These are phyloP conservation scores for Anthopleura sola DNA, from an alignment of 64 coral and sea anemone genomes.

Conservation along the genomic window DNA sequence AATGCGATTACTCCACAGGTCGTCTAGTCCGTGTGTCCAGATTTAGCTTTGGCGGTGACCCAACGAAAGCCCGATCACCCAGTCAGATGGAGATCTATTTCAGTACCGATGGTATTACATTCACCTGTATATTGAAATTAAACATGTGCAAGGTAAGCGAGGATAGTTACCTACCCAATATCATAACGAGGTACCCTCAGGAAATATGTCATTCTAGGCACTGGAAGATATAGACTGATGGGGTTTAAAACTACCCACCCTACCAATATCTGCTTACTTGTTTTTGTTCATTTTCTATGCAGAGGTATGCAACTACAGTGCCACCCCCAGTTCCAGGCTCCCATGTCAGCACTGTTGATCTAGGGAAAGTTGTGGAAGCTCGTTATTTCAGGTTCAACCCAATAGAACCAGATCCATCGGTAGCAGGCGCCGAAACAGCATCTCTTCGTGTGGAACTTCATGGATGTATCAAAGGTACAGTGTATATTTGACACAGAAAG, in stretches of 20 bases:
- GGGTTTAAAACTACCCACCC: no score
- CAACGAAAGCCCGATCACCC: background rate
- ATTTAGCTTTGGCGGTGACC: constrained; percentile 4
- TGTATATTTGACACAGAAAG: background rate
- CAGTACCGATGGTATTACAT: constrained; percentile 5
- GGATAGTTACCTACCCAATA: no score
- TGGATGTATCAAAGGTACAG: constrained; percentile 1
- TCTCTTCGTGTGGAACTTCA: constrained; percentile 16
- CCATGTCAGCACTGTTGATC: background rate
- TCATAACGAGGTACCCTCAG: no score
- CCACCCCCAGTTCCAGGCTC: background rate
- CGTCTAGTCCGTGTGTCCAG: background rate
- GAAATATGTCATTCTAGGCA: no score
- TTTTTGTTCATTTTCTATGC: background rate
- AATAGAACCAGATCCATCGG: constrained; percentile 10
- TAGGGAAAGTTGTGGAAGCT: background rate
- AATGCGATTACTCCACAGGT: no score
- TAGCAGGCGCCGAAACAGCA: background rate
- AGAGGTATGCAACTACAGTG: background rate
- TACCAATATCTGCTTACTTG: no score
- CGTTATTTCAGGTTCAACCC: constrained; percentile 28
- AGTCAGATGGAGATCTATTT: background rate
- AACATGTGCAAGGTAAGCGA: background rate
- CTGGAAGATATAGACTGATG: no score
- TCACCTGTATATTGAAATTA: background rate